Conservation (phyloP, 2,888 invertebrate genomes). For the Resseliella maxima region DNA sequence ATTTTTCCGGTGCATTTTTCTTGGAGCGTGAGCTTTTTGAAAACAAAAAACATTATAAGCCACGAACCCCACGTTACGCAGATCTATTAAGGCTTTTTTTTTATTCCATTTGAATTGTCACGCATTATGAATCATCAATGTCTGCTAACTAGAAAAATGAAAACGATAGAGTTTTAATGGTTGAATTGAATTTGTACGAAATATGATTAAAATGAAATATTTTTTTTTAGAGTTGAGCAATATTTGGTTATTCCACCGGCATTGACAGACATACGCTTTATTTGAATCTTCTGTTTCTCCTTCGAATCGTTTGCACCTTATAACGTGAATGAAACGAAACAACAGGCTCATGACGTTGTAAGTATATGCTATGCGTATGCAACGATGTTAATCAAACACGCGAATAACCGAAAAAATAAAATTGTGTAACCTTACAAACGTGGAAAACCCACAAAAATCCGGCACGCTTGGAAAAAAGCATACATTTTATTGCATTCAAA, state of each 20-base stretch:
- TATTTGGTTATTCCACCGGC: slow-evolving; percentile 56
- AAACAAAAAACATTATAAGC: neutral
- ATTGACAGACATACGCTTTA: slow-evolving; percentile 56
- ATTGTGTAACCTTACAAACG: slow-evolving; percentile 53
- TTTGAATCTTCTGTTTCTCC: neutral
- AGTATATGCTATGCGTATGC: neutral
- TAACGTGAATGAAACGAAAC: slow-evolving; percentile 13
- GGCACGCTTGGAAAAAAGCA: slow-evolving; percentile 25
- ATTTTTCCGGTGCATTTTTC: neutral
- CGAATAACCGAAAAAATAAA: no score
- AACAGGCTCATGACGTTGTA: neutral
- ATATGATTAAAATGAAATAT: neutral
- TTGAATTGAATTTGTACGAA: neutral
- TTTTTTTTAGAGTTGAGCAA: slow-evolving; percentile 50
- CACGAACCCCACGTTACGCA: neutral
- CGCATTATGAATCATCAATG: neutral
- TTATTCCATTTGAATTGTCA: neutral
- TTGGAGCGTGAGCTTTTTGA: neutral
- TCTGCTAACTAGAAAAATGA: neutral
- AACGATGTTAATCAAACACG: neutral
- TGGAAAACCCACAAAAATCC: slow-evolving; percentile 50
- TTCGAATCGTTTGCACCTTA: neutral
- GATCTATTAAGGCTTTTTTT: neutral
- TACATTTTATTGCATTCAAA: neutral
- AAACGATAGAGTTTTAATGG: neutral